phyloP scores from a whole-genome alignment of 2,888 invertebrate genomes.

The Disparrhopalites patrizii region DNA sequence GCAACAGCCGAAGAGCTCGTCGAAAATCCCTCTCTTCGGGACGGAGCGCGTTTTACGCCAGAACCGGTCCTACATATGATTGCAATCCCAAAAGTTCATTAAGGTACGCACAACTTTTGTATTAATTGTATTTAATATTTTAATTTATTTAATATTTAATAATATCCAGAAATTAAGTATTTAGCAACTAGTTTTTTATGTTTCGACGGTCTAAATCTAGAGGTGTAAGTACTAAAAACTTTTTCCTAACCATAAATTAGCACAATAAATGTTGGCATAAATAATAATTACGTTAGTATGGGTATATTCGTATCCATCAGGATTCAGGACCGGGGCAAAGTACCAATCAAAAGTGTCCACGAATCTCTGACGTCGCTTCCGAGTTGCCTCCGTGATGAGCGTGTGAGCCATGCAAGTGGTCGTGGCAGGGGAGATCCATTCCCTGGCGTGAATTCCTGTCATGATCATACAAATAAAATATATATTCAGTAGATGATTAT shows the following conservation, averaged over 20 bases:
- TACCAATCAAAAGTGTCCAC: conserved; percentile 62
- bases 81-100: not conserved
- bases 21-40: conserved; percentile 39
- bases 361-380: conserved; percentile 56
- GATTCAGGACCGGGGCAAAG: conserved; percentile 70
- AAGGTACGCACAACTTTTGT: not conserved
- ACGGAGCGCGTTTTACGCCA: conserved; percentile 71
- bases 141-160: not conserved
- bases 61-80: conserved; percentile 57
- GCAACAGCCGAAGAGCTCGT: conserved; percentile 44
- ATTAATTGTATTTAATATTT: not conserved
- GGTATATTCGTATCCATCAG: conserved; percentile 72
- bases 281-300: conserved; percentile 59
- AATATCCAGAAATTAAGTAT: not conserved
- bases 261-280: not conserved
- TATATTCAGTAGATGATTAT: not conserved
- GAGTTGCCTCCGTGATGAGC: conserved; percentile 55
- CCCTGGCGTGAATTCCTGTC: conserved; percentile 73
- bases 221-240: no score
- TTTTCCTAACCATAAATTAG: no score
- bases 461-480: not conserved
- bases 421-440: conserved; percentile 80
- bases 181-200: not conserved
- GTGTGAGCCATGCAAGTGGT: conserved; percentile 68
- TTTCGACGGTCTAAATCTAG: not conserved